Conservation (phyloP, 2,888 invertebrate genomes). For the Pasiphila rectangulata region DNA sequence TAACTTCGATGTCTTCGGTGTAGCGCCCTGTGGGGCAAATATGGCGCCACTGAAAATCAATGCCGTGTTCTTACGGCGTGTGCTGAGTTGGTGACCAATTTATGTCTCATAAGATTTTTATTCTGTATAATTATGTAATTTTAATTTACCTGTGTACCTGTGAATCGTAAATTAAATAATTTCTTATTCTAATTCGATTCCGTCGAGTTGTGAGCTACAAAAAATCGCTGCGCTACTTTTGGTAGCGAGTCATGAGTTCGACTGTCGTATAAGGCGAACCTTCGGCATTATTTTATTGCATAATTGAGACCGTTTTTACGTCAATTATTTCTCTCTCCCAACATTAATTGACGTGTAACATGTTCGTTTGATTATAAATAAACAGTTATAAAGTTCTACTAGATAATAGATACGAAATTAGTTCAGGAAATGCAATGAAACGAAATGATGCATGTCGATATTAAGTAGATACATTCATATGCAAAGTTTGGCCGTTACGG, state of each 20-base stretch:
- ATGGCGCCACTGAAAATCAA: too few species aligned
- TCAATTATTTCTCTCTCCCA: conserved; percentile 64
- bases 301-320: conserved; percentile 62
- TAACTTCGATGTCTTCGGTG: too few species aligned
- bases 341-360: conserved; percentile 70
- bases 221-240: conserved; percentile 50
- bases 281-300: conserved; percentile 62
- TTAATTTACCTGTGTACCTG: too few species aligned
- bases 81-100: too few species aligned
- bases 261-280: conserved; percentile 53
- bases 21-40: too few species aligned
- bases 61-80: too few species aligned
- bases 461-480: conserved; percentile 75
- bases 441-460: conserved; percentile 77
- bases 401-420: conserved; percentile 40
- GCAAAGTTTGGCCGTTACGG: conserved; percentile 67
- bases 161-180: too few species aligned
- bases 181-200: too few species aligned
- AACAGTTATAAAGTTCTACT: conserved; percentile 44
- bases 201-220: conserved; percentile 36
- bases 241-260: conserved; percentile 40
- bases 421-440: conserved; percentile 75
- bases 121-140: too few species aligned
- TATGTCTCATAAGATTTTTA: too few species aligned
- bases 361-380: conserved; percentile 61